Conservation (phyloP, 1,140 invertebrate genomes). For the Watersipora subatra region DNA sequence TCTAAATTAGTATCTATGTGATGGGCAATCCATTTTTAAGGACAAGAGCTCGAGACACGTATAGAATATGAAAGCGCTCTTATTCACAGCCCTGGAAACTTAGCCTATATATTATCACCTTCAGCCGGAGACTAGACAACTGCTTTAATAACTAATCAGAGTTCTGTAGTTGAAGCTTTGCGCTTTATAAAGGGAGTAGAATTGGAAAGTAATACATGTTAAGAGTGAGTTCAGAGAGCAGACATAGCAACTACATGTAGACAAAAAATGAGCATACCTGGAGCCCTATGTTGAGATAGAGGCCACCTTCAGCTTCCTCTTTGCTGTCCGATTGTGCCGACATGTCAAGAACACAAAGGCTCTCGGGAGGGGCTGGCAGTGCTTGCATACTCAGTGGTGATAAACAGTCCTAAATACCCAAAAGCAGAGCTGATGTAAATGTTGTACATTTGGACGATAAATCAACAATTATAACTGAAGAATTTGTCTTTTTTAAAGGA, state of each 20-base stretch:
- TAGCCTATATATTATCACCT: too few relatives aligned
- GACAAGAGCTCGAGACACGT: too few relatives aligned
- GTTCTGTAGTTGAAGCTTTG: too few relatives aligned
- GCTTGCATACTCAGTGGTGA: constrained; percentile 89
- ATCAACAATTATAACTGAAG: constrained; percentile 9
- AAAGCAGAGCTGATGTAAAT: constrained; percentile 13
- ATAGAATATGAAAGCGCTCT: too few relatives aligned
- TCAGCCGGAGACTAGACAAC: too few relatives aligned
- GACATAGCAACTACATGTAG: background rate
- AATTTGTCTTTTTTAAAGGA: constrained; percentile 1
- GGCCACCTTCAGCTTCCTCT: constrained; percentile 49
- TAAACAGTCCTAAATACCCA: constrained; percentile 76
- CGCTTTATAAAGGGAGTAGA: too few relatives aligned
- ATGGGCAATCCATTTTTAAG: too few relatives aligned
- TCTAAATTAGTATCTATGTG: too few relatives aligned
- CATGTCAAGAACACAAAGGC: constrained; percentile 90
- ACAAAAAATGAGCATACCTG: constrained; percentile 35
- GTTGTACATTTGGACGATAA: background rate
- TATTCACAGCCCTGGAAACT: too few relatives aligned
- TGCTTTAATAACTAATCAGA: too few relatives aligned
- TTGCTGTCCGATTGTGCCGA: constrained; percentile 14
- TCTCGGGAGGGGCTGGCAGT: constrained; percentile 88
- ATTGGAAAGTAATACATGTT: too few relatives aligned
- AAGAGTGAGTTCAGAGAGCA: background rate
- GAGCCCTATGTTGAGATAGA: constrained; percentile 94